Conservation (phyloP, 1,140 invertebrate genomes). For the Mylabris phalerata region DNA sequence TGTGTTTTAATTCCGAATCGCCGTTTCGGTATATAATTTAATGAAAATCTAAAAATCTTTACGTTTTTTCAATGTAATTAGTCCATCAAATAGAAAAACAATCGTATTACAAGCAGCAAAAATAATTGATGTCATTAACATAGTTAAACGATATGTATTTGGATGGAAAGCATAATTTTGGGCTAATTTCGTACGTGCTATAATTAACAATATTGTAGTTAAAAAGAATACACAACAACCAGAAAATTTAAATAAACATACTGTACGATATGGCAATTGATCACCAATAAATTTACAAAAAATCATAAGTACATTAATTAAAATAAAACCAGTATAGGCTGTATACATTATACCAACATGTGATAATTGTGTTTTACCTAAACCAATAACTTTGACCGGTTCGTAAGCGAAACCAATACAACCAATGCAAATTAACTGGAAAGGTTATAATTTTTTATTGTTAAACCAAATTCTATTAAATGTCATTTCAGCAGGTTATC, state of each 20-base stretch:
- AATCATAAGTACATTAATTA: conserved; percentile 57
- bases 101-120: conserved; percentile 49
- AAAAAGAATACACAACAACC: conserved; percentile 56
- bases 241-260: conserved; percentile 53
- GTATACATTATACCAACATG: conserved; percentile 52
- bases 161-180: conserved; percentile 46
- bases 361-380: conserved; percentile 44
- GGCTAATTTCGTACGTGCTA: conserved; percentile 16
- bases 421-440: conserved; percentile 26
- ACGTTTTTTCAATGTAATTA: conserved; percentile 45
- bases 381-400: conserved; percentile 45
- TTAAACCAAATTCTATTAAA: no score
- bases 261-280: conserved; percentile 57
- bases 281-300: conserved; percentile 54
- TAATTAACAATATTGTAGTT: conserved; percentile 45
- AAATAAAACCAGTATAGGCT: conserved; percentile 51
- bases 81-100: conserved; percentile 48
- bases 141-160: conserved; percentile 47
- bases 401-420: conserved; percentile 51
- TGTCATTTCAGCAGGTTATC: no score
- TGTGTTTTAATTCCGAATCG: no score
- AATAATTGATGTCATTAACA: conserved; percentile 51
- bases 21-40: neutral
- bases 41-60: conserved; percentile 27
- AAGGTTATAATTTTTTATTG: conserved; percentile 3